phyloP scores from a whole-genome alignment of 2,888 invertebrate genomes.

The Dynastes tityus region DNA sequence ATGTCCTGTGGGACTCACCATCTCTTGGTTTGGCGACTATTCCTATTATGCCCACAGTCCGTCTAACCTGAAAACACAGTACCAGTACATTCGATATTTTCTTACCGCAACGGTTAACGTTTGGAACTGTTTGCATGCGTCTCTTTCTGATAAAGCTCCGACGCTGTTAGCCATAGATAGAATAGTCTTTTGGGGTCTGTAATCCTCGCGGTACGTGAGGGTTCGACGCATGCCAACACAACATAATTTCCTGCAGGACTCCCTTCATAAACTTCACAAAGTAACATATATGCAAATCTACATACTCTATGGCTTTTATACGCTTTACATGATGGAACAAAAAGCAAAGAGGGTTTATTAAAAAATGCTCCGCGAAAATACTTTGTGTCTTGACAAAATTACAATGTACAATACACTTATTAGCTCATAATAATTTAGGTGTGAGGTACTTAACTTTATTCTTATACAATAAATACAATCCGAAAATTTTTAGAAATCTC shows the following conservation, averaged over 20 bases:
- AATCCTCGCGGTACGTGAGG: slow-evolving; percentile 63
- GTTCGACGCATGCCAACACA: slow-evolving; percentile 58
- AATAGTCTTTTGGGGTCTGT: slow-evolving; percentile 62
- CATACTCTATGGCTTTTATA: not conserved
- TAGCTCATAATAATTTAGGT: too few relatives aligned
- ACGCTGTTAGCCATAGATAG: slow-evolving; percentile 63
- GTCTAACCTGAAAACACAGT: slow-evolving; percentile 39
- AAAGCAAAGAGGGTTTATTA: too few relatives aligned
- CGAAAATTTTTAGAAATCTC: too few relatives aligned
- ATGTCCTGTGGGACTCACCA: slow-evolving; percentile 66
- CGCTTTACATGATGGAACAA: too few relatives aligned
- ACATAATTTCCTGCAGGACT: slow-evolving; percentile 60
- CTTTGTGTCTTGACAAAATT: too few relatives aligned
- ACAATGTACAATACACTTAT: too few relatives aligned
- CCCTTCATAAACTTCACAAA: slow-evolving; percentile 54
- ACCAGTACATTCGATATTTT: slow-evolving; percentile 29
- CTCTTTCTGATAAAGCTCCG: slow-evolving; percentile 65
- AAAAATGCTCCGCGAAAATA: too few relatives aligned
- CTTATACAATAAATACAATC: too few relatives aligned
- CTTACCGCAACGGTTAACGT: slow-evolving; percentile 55
- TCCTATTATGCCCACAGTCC: slow-evolving; percentile 46
- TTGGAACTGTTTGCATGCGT: slow-evolving; percentile 74
- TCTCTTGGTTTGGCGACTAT: slow-evolving; percentile 53
- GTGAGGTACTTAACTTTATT: too few relatives aligned
- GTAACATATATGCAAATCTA: slow-evolving; percentile 33